Percentiles rank a stretch among this genome's conserved stretches.
Evolutionary conservation across 2,888 invertebrate genomes (phyloP).

Genomic region (Macropis europaea): DNA sequence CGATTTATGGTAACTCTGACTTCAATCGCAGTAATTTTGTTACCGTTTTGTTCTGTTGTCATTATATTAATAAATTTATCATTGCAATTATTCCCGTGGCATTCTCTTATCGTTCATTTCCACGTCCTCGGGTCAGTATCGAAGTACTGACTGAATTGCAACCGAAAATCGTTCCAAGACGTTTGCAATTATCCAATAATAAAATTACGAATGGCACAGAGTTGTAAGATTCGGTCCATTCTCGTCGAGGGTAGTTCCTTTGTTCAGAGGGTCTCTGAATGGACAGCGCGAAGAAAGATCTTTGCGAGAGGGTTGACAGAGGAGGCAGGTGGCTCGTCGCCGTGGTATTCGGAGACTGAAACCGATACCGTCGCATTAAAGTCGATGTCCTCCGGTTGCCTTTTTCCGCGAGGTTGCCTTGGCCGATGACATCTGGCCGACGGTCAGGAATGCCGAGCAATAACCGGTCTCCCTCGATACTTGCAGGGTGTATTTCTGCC

Average conservation of each 20-base stretch:
- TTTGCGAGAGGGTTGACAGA: conserved; percentile 19
- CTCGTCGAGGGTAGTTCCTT: not conserved
- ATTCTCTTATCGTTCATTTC: no score
- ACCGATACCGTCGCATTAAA: conserved; percentile 67
- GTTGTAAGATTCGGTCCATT: not conserved
- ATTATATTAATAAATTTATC: no score
- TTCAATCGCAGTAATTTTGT: no score
- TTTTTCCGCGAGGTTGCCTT: conserved; percentile 67
- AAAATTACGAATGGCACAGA: conserved; percentile 22
- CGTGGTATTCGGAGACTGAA: conserved; percentile 62
- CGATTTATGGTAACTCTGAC: no score
- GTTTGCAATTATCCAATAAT: no score
- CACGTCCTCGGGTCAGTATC: no score
- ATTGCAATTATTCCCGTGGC: no score
- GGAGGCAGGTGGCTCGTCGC: conserved; percentile 46
- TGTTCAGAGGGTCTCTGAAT: conserved; percentile 2
- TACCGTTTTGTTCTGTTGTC: no score
- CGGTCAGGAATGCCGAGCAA: conserved; percentile 73
- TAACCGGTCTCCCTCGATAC: conserved; percentile 69
- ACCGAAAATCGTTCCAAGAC: no score
- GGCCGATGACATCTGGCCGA: conserved; percentile 76
- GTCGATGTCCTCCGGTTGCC: conserved; percentile 60
- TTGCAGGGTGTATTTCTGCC: conserved; percentile 59
- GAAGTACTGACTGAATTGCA: no score
- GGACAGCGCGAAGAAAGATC: conserved; percentile 31